Base-by-base conservation (phyloP, 1,140 invertebrate species). In the Drosophila nasuta region DNA sequence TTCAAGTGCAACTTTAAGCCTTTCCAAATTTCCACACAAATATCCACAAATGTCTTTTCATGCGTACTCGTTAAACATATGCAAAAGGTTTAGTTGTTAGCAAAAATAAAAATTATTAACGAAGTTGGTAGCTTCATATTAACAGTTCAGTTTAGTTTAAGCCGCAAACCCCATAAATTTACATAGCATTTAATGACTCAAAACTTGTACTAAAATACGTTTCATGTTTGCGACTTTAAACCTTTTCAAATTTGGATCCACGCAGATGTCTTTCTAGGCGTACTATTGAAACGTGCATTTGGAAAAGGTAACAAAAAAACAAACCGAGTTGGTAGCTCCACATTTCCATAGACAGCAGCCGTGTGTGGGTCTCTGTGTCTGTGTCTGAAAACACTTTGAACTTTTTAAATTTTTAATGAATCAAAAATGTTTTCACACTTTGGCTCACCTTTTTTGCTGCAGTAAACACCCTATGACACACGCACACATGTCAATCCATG, bases 361-460 rank as follows among this genome's bases (percentile, higher is more conserved):
- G 13, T 49, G 17, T 49, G 46, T 25, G 46, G n/a, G 35, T 38
- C 35, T 38, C 46, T 49, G 28, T 54, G 51, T 52, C 4, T 52
- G 49, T 54, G 85, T 81, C 85, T 89, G 78, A 82, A 91, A 90
- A 90, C 87, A 90, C 87, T 90, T 90, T 90, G 87, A 91, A 91
- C 87, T 90, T 87, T 90, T 88, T 90, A 82, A 91, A 90, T 91
- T 90, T 90, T 90, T 90, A 90, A 90, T 90, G 87, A 90, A 90
- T 91, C 87, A 87, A 86, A 90, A 89, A 90, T 82, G 82, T 91
- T 91, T 90, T 91, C 87, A 90, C 85, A 89, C 85, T 75, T 89
- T 76, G 70, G 71, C 81, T 79, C 73, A 79, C 76, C 77, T 76
- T 59, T 81, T 52, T 72, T 77, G 41, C 17, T 17, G 57, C 49